phyloP scores from a whole-genome alignment of 2,797 vertebrate species.

The Epinephelus coioides region DNA sequence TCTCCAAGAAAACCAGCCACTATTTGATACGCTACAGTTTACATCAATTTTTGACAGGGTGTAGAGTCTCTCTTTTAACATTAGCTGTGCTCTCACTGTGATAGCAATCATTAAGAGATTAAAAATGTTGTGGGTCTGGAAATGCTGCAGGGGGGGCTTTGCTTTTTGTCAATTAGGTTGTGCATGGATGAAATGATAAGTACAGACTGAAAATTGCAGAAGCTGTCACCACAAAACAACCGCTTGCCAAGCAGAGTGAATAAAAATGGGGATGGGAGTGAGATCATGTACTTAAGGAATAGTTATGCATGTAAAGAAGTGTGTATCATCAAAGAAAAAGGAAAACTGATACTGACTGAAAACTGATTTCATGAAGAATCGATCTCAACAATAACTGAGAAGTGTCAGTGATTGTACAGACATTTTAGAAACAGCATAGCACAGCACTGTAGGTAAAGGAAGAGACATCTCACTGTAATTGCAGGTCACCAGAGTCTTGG shows the following conservation, averaged over 20 bases:
- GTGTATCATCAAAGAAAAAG: background rate
- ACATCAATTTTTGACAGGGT: background rate
- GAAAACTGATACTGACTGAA: background rate
- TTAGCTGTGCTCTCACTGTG: background rate
- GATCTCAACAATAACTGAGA: background rate
- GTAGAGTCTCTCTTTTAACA: background rate
- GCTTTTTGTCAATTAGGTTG: constrained; percentile 3
- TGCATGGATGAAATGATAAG: constrained; percentile 9
- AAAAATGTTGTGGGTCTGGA: background rate
- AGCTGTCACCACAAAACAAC: background rate
- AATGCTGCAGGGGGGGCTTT: constrained; percentile 19
- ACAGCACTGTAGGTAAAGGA: background rate
- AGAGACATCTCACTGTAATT: background rate
- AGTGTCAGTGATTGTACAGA: background rate
- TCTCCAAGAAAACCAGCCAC: background rate
- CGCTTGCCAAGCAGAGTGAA: background rate
- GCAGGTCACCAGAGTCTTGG: background rate
- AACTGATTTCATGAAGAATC: background rate
- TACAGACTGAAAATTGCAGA: background rate
- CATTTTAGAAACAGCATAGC: background rate
- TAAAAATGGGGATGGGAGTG: background rate
- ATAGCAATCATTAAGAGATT: constrained; percentile 26
- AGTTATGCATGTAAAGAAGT: background rate
- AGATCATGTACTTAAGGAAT: background rate
- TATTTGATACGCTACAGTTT: background rate